phyloP scores from a whole-genome alignment of 1,140 invertebrate species.

The Panonychus citri region DNA sequence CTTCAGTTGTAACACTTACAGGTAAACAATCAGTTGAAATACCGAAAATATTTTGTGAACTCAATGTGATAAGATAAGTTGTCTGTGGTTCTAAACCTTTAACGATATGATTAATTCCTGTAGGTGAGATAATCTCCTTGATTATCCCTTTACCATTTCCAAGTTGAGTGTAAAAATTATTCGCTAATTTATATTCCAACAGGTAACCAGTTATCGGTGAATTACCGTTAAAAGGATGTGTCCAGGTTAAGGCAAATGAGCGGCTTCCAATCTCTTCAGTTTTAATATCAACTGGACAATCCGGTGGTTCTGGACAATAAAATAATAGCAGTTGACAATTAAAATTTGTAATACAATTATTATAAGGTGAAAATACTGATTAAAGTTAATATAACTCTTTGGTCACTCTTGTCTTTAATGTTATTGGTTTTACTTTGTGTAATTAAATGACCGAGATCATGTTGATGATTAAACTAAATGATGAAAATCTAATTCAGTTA shows the following conservation, averaged over 20 bases:
- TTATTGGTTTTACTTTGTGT: too few relatives aligned
- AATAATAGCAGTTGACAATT: slow-evolving; percentile 59
- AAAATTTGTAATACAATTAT: slow-evolving; percentile 40
- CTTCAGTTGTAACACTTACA: slow-evolving; percentile 49
- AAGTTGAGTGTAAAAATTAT: not conserved
- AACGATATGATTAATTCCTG: slow-evolving; percentile 29
- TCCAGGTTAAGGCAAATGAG: slow-evolving; percentile 42
- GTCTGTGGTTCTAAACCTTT: slow-evolving; percentile 57
- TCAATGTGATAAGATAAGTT: slow-evolving; percentile 81
- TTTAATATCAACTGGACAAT: slow-evolving; percentile 19
- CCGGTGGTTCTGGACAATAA: slow-evolving; percentile 50
- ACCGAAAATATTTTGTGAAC: slow-evolving; percentile 90
- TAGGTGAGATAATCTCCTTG: not conserved
- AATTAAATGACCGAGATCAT: too few relatives aligned
- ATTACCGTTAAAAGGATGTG: slow-evolving; percentile 50
- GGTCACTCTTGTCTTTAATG: slow-evolving; percentile 44
- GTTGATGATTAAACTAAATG: too few relatives aligned
- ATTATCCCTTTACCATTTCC: not conserved
- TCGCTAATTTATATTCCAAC: slow-evolving; percentile 47
- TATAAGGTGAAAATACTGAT: too few relatives aligned
- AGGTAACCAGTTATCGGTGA: slow-evolving; percentile 43
- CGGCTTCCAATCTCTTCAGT: slow-evolving; percentile 25
- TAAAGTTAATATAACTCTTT: too few relatives aligned
- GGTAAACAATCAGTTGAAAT: slow-evolving; percentile 70
- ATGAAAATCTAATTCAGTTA: too few relatives aligned